These are phyloP conservation scores for Gallinago undulata DNA, from an alignment of 2,113 vertebrate species.

Conservation along the genomic window DNA sequence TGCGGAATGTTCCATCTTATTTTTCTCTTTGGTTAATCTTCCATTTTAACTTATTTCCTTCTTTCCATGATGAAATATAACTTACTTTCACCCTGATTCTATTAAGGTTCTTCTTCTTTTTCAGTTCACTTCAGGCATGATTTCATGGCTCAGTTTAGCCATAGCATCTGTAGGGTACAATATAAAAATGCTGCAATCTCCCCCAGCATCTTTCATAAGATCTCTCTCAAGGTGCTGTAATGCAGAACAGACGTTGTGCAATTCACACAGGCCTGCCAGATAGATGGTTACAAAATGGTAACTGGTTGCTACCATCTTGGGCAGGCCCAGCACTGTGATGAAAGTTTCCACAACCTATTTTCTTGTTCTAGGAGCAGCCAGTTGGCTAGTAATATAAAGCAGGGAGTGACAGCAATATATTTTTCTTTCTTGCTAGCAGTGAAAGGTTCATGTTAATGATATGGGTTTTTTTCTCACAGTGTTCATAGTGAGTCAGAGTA, in stretches of 20 bases:
- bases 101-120: neutral
- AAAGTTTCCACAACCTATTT: neutral
- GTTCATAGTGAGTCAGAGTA: neutral
- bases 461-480: neutral
- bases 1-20: neutral
- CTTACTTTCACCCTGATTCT: neutral
- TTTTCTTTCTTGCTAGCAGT: neutral
- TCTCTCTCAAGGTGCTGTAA: neutral
- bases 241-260: neutral
- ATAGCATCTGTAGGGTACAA: neutral
- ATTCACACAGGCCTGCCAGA: neutral
- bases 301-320: neutral
- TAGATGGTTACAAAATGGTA: neutral
- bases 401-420: neutral
- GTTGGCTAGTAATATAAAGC: neutral
- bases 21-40: neutral
- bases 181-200: neutral
- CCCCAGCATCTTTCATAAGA: neutral
- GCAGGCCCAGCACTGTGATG: neutral
- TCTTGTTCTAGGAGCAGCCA: neutral
- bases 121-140: neutral
- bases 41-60: neutral
- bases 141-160: neutral
- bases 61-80: neutral
- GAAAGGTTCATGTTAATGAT: neutral